Evolutionary conservation across 2,888 invertebrate genomes (phyloP).

Genomic region (Epiperipatus broadwayi): DNA sequence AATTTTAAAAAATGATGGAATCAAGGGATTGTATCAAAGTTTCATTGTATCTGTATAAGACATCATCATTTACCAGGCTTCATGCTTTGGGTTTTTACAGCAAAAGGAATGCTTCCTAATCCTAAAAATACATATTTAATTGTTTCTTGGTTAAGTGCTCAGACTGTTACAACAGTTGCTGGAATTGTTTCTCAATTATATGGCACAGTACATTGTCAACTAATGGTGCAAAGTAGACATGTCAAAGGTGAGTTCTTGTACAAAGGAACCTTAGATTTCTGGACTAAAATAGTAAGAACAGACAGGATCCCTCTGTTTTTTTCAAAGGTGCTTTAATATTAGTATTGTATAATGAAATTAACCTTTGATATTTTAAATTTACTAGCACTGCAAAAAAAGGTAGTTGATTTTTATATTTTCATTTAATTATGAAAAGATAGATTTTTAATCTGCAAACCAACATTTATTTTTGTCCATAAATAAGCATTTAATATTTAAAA

Average conservation of each 20-base stretch:
- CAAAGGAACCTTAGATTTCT: slow-evolving; percentile 34
- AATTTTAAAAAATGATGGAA: slow-evolving; percentile 32
- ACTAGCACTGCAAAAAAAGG: too few species aligned
- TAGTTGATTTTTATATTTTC: too few species aligned
- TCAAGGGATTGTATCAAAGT: slow-evolving; percentile 33
- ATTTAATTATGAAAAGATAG: too few species aligned
- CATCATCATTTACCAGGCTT: slow-evolving; percentile 34
- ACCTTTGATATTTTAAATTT: slow-evolving; percentile 18
- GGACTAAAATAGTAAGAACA: slow-evolving; percentile 28
- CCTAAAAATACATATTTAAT: slow-evolving; percentile 27
- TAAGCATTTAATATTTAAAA: too few species aligned
- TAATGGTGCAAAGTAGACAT: slow-evolving; percentile 39
- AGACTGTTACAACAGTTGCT: slow-evolving; percentile 28
- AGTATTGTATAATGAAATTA: slow-evolving; percentile 29
- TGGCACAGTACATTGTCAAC: slow-evolving; percentile 38
- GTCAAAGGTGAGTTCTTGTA: slow-evolving; percentile 27
- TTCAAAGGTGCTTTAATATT: slow-evolving; percentile 28
- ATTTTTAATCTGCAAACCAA: too few species aligned
- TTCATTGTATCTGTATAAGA: slow-evolving; percentile 34
- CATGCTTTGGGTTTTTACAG: slow-evolving; percentile 34
- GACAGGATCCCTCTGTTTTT: slow-evolving; percentile 24
- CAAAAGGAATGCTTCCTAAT: slow-evolving; percentile 29
- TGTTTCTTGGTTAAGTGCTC: slow-evolving; percentile 27
- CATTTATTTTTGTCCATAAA: too few species aligned
- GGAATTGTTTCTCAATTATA: slow-evolving; percentile 39